Evolutionary conservation across 35 echinoderm and acorn worm genomes (phyloP).

Genomic region (Apostichopus japonicus): DNA sequence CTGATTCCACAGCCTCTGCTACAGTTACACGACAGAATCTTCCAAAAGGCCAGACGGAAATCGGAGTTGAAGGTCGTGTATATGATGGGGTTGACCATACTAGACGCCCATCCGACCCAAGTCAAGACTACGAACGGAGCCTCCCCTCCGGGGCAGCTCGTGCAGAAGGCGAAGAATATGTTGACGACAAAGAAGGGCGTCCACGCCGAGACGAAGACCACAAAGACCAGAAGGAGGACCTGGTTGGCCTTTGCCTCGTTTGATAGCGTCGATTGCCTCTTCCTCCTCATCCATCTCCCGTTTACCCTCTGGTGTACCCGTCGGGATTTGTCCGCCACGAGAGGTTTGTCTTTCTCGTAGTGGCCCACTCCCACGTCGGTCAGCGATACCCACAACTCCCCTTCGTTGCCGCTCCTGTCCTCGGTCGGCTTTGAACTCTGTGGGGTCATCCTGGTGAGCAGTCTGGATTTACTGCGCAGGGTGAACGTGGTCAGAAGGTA

Average conservation of each 20-base stretch:
- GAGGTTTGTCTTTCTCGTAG: background rate
- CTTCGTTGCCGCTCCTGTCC: background rate
- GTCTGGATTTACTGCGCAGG: constrained; percentile 60
- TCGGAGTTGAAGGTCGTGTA: constrained; percentile 83
- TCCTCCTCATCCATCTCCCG: background rate
- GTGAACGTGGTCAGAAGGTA: constrained; percentile 69
- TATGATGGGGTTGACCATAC: constrained; percentile 85
- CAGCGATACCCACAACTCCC: background rate
- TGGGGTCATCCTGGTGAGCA: background rate
- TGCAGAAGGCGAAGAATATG: constrained; percentile 57
- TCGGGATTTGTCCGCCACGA: background rate
- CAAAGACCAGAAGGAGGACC: constrained; percentile 81
- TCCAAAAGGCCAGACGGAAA: constrained; percentile 72
- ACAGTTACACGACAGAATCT: constrained; percentile 52
- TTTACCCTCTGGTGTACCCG: background rate
- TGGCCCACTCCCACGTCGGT: background rate
- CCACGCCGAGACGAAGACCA: constrained; percentile 79
- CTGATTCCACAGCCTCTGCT: background rate
- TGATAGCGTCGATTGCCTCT: background rate
- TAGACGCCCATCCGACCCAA: constrained; percentile 88
- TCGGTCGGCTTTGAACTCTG: background rate
- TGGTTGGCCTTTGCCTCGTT: constrained; percentile 82
- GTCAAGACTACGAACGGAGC: constrained; percentile 62
- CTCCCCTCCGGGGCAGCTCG: background rate
- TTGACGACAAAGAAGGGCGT: constrained; percentile 87